Percentiles rank a stretch among this genome's conserved stretches.
Conservation (phyloP, 2,888 invertebrate species). For the Melieria picta region DNA sequence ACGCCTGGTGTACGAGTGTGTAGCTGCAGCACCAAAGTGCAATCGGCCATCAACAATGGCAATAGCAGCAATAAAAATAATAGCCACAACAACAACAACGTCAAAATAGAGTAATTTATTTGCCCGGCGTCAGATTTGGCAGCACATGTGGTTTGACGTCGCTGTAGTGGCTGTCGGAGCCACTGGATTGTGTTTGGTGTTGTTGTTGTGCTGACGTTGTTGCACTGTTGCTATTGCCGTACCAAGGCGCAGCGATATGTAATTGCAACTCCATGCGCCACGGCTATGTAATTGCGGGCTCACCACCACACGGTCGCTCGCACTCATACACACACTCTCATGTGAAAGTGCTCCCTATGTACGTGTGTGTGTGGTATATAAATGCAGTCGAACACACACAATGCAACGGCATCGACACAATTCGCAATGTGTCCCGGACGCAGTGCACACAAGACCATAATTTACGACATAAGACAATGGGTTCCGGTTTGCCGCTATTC, state of each 20-base stretch:
- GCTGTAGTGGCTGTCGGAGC: slow-evolving; percentile 8
- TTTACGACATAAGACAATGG: slow-evolving; percentile 47
- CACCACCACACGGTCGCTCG: not conserved
- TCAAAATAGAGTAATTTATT: slow-evolving; percentile 53
- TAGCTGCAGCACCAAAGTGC: slow-evolving; percentile 24
- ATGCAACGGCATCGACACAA: not conserved
- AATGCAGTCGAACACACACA: not conserved
- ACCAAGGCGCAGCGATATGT: slow-evolving; percentile 8
- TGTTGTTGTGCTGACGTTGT: slow-evolving; percentile 26
- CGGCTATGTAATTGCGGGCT: not conserved
- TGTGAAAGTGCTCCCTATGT: not conserved
- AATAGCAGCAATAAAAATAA: slow-evolving; percentile 14
- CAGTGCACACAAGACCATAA: slow-evolving; percentile 44
- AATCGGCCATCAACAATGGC: slow-evolving; percentile 36
- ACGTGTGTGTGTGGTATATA: not conserved
- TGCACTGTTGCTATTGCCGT: slow-evolving; percentile 18
- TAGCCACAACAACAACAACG: slow-evolving; percentile 29
- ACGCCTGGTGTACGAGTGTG: slow-evolving; percentile 1
- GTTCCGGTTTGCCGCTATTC: slow-evolving; percentile 39
- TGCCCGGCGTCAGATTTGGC: slow-evolving; percentile 47
- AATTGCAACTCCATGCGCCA: not conserved
- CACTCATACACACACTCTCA: not conserved
- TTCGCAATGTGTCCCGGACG: slow-evolving; percentile 44
- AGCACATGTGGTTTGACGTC: slow-evolving; percentile 46
- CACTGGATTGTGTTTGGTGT: slow-evolving; percentile 1